phyloP scores from a whole-genome alignment of 2,888 invertebrate species.

The Clunio marinus region DNA sequence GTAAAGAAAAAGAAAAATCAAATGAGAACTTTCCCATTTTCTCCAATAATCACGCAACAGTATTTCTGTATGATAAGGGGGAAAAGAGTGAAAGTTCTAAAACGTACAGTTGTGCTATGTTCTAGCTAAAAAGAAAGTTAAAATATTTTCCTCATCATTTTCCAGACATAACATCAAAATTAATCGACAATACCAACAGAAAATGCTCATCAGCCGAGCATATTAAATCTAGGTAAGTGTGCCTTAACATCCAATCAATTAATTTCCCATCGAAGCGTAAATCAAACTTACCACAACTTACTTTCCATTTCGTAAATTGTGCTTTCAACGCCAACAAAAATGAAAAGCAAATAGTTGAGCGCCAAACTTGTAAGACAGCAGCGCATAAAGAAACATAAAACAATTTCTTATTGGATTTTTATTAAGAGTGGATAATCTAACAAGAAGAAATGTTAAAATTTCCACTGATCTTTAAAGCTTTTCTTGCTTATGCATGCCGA shows the following conservation, averaged over 20 bases:
- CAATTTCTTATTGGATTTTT: not conserved
- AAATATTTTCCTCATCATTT: not conserved
- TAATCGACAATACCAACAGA: slow-evolving; percentile 29
- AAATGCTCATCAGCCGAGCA: slow-evolving; percentile 28
- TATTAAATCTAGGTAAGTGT: slow-evolving; percentile 37
- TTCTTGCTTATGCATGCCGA: not conserved
- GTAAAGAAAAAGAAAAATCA: slow-evolving; percentile 22
- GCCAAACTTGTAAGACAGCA: slow-evolving; percentile 13
- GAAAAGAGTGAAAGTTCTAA: slow-evolving; percentile 16
- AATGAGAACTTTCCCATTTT: slow-evolving; percentile 34
- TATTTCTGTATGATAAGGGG: not conserved
- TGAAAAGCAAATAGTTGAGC: not conserved
- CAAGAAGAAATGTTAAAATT: slow-evolving; percentile 8
- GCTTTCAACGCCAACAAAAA: not conserved
- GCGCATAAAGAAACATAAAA: not conserved
- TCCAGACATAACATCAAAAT: slow-evolving; percentile 25
- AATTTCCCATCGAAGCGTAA: slow-evolving; percentile 20
- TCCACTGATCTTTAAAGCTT: not conserved
- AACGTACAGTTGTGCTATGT: not conserved
- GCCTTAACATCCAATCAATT: slow-evolving; percentile 25
- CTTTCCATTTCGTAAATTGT: slow-evolving; percentile 27
- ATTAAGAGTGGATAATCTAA: not conserved
- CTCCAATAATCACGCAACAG: slow-evolving; percentile 27
- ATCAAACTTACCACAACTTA: slow-evolving; percentile 8
- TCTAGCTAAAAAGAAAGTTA: too few species aligned